These are phyloP conservation scores for Macropis europaea DNA, from an alignment of 2,888 invertebrate species.

Conservation along the genomic window DNA sequence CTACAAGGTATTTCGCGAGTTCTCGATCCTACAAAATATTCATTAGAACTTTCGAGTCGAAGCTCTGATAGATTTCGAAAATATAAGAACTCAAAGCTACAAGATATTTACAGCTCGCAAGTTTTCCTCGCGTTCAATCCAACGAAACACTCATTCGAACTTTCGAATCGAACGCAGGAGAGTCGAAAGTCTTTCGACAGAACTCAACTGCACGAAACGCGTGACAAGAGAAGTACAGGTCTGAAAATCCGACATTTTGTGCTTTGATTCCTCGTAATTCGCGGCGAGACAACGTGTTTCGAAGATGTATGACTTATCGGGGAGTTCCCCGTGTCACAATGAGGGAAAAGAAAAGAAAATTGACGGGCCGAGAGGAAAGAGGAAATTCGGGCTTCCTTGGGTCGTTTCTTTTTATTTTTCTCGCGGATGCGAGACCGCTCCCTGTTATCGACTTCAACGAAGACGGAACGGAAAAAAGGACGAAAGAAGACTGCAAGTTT, in stretches of 20 bases:
- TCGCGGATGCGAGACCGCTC: neutral
- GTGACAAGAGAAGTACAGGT: neutral
- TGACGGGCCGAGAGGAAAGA: neutral
- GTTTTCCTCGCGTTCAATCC: no score
- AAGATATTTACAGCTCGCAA: no score
- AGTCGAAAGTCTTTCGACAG: neutral
- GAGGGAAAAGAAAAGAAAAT: no score
- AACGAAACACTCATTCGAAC: neutral
- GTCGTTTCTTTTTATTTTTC: slow-evolving; percentile 17
- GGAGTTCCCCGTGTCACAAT: no score
- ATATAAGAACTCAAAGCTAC: no score
- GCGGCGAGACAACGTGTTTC: no score
- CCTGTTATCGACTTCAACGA: slow-evolving; percentile 1
- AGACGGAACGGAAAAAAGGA: neutral
- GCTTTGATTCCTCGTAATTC: no score
- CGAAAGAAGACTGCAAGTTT: neutral
- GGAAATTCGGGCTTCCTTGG: neutral
- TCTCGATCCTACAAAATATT: no score
- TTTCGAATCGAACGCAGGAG: neutral
- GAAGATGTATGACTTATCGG: no score
- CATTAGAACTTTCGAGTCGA: no score
- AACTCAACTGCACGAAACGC: neutral
- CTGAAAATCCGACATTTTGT: neutral
- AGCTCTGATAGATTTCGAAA: no score
- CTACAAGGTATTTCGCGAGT: no score